phyloP scores from a whole-genome alignment of 2,797 vertebrate species.

The Columba guinea region DNA sequence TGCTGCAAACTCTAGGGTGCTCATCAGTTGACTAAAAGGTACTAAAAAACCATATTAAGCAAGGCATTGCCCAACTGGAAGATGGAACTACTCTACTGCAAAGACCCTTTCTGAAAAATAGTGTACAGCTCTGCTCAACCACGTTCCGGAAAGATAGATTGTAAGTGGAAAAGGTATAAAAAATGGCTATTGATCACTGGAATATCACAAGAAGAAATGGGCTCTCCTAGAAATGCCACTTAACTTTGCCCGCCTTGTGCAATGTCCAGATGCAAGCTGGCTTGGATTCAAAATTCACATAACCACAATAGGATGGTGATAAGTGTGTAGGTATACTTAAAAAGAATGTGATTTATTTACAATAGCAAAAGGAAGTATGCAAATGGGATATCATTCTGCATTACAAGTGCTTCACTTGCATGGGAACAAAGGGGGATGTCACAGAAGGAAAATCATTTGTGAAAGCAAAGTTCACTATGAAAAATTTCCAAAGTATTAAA shows the following conservation, averaged over 20 bases:
- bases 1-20: not conserved
- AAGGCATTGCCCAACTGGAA: not conserved
- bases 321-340: not conserved
- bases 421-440: not conserved
- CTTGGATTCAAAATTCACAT: not conserved
- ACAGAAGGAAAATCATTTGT: not conserved
- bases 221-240: not conserved
- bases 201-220: not conserved
- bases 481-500: not conserved
- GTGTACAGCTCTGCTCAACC: not conserved
- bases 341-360: not conserved
- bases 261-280: not conserved
- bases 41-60: not conserved
- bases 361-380: not conserved
- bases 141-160: not conserved
- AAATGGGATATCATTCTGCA: not conserved
- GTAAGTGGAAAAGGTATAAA: not conserved
- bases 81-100: not conserved
- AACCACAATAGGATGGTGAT: not conserved
- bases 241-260: not conserved
- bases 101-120: not conserved
- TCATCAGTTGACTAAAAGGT: not conserved
- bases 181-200: not conserved
- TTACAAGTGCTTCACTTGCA: not conserved
- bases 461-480: not conserved